Conservation (phyloP, 2,113 vertebrate species). For the Meriones unguiculatus region DNA sequence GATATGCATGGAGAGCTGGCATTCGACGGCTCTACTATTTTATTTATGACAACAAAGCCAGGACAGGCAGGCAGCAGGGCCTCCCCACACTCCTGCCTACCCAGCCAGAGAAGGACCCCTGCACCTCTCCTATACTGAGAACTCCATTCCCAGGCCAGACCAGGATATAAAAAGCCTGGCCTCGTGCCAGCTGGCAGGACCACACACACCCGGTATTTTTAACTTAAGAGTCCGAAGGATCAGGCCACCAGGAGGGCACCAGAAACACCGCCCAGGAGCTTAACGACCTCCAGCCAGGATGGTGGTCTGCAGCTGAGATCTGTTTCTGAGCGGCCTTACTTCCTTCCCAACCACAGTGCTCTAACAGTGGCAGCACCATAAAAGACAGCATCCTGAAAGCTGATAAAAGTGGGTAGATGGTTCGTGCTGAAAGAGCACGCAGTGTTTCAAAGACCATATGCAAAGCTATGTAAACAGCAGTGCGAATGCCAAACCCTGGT, state of each 20-base stretch:
- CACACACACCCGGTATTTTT: constrained; percentile 80
- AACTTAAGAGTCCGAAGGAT: constrained; percentile 59
- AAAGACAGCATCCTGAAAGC: neutral
- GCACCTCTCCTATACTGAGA: neutral
- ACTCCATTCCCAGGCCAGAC: constrained; percentile 69
- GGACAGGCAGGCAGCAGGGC: neutral
- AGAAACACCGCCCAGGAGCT: neutral
- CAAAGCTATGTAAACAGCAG: constrained; percentile 13
- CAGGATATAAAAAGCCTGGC: constrained; percentile 80
- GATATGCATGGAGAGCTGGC: neutral
- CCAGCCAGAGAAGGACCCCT: neutral
- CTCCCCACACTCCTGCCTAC: neutral
- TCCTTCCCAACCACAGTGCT: neutral
- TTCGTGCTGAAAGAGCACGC: neutral
- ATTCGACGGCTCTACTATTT: neutral
- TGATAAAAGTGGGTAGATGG: neutral
- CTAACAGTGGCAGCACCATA: neutral
- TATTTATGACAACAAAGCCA: neutral
- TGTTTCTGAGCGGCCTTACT: neutral
- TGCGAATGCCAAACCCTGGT: neutral
- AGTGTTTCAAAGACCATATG: neutral
- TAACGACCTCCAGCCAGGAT: neutral
- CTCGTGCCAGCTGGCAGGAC: constrained; percentile 71
- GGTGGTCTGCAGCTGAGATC: neutral
- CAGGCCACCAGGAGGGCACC: constrained; percentile 57